These are phyloP conservation scores for Stegastes partitus DNA, from an alignment of 2,113 vertebrate species.

Conservation along the genomic window DNA sequence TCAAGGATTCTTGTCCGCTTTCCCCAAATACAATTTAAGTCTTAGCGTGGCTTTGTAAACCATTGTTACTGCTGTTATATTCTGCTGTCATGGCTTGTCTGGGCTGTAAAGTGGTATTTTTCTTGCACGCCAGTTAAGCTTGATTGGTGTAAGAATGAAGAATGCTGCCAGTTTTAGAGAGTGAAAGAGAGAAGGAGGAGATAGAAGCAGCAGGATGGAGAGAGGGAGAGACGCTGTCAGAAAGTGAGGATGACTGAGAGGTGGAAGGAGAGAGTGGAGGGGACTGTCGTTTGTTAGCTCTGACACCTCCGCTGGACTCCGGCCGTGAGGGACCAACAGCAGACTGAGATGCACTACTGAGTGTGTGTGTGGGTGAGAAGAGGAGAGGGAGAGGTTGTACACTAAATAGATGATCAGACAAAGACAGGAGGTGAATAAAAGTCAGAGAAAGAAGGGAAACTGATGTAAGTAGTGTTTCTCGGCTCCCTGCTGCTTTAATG, in stretches of 20 bases:
- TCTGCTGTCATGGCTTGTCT: conserved; percentile 51
- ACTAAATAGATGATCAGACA: conserved; percentile 40
- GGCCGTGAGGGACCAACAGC: conserved; percentile 60
- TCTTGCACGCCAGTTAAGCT: conserved; percentile 15
- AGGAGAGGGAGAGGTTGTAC: background rate
- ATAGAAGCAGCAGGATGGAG: conserved; percentile 18
- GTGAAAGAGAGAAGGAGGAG: background rate
- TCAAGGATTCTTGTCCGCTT: conserved; percentile 11
- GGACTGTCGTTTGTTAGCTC: conserved; percentile 59
- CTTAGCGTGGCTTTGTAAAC: conserved; percentile 33
- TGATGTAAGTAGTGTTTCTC: conserved; percentile 51
- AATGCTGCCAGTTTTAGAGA: conserved; percentile 26
- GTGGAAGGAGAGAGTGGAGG: conserved; percentile 35
- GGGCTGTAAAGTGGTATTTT: conserved; percentile 44
- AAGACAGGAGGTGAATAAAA: conserved; percentile 30
- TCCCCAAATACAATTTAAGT: conserved; percentile 23
- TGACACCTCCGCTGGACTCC: conserved; percentile 69
- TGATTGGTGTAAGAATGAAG: conserved; percentile 27
- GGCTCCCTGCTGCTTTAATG: conserved; percentile 59
- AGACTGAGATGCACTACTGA: conserved; percentile 4
- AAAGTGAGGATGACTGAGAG: conserved; percentile 61
- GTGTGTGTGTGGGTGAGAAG: background rate
- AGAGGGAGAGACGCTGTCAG: conserved; percentile 59
- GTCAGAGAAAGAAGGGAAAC: conserved; percentile 18
- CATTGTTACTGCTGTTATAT: conserved; percentile 37